Evolutionary conservation across 64 coral and sea anemone species (phyloP).

Genomic region (Trachythela sp.): DNA sequence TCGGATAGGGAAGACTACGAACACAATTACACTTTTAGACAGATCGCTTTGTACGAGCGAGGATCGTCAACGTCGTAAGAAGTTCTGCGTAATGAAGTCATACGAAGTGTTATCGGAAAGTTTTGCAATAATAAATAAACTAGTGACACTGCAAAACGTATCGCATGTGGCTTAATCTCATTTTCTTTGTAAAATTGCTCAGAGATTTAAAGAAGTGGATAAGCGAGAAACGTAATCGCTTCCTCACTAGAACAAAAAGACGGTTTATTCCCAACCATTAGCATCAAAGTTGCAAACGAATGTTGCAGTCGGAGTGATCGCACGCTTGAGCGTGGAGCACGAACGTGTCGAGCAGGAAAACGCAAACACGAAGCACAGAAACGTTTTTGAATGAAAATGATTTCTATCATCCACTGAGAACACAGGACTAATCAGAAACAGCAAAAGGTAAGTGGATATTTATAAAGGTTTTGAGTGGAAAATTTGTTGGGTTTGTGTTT

Average conservation of each 20-base stretch:
- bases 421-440: neutral
- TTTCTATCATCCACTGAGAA: neutral
- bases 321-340: neutral
- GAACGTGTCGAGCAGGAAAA: neutral
- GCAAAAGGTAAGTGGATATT: neutral
- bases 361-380: neutral
- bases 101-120: too few species aligned
- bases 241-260: neutral
- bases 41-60: too few species aligned
- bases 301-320: neutral
- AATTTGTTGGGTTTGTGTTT: neutral
- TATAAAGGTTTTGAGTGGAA: neutral
- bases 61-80: too few species aligned
- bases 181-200: neutral
- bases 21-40: too few species aligned
- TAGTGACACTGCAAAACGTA: too few species aligned
- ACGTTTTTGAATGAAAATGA: slow-evolving; percentile 16
- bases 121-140: too few species aligned
- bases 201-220: neutral
- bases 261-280: neutral
- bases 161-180: too few species aligned
- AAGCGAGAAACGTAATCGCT: neutral
- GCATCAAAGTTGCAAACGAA: neutral
- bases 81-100: too few species aligned
- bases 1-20: too few species aligned